Base-by-base conservation (phyloP, 2,113 vertebrate genomes). In the Spilogale gracilis region DNA sequence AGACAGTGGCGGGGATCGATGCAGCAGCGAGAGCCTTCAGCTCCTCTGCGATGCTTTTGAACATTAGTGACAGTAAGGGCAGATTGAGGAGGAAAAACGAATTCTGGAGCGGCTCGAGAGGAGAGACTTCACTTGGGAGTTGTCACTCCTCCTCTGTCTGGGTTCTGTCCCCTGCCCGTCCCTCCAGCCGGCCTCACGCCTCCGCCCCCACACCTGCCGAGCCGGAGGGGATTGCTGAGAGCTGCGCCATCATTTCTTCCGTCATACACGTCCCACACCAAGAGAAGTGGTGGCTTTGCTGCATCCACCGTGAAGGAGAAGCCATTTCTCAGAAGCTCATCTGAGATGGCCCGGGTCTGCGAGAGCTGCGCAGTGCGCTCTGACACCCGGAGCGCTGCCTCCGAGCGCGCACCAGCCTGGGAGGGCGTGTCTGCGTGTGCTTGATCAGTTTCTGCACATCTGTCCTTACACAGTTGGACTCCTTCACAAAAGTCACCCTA, bases 401-500 rank as follows among this genome's bases (percentile, higher is more conserved):
- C 20, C 0, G 48, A 58, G 52, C 38, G 3, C 2, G 43, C 65
- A 21, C 50, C 81, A n/a, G 78, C 32, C 16, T 23, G 11, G 67
- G 67, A 38, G 82, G 84, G 23, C 2, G 89, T 5, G 82, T 0
- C 52, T 25, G 96, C 2, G 63, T 30, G 76, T 20, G 21, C 83
- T 79, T 58, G 92, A 95, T 97, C 96, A 52, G 95, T 23, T 91
- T 86, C 90, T 8, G 95, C 96, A 97, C 98, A 98, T 97, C 98
- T 98, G 98, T 95, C 97, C 89, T 94, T 1, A 94, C 98, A 95
- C 98, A 98, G 98, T 61, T 97, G 97, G 98, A 88, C 96, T 97
- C 97, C 98, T 96, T 89, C 97, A 71, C 96, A 73, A 58, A 96
- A 98, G 98, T 97, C 98, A 98, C 97, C 97, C 97, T 97, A 98